Base-by-base conservation (phyloP, 2,113 vertebrate genomes). In the Candoia aspera region DNA sequence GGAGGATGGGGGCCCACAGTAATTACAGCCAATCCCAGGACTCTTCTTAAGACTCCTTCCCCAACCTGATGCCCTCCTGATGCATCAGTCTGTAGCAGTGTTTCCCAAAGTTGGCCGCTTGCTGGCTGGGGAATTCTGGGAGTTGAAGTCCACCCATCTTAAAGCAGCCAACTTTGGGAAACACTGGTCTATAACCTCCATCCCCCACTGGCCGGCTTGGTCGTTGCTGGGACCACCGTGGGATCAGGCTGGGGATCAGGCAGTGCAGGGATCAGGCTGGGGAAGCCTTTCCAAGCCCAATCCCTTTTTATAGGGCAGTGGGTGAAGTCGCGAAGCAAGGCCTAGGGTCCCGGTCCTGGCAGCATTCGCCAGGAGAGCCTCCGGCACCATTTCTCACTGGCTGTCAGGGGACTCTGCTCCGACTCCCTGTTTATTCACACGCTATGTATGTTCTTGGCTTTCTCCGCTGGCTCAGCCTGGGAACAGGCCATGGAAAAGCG, bases 391-490 rank as follows among this genome's bases (percentile, higher is more conserved):
- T 33, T 91, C 85, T 46, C 53, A 3, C 10, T 37, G 86, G 89
- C 93, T 93, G 83, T 0, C 87, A 86, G 46, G 90, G 86, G 42
- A 90, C 33, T 17, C 58, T 93, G 87, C 84, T 92, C 92, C 24
- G n/a, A 23, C n/a, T 21, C 85, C 19, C 64, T 60, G n/a, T 87
- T 90, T 49, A 54, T 93, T 87, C 92, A 79, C 92, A 90, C 64
- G 68, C 92, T 26, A 60, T 88, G 87, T 55, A 88, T 93, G 89
- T 88, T 64, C 89, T 93, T 93, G 92, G 89, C 92, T 64, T 79
- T 26, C 0, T 83, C 29, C 8, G 33, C 53, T 89, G 90, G 92
- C 83, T 49, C 88, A 29, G 88, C 64, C 24, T 68, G 83, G 73
- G 87, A 90, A 90, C 92, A 88, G 85, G 89, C 85, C 15, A 0